Evolutionary conservation across 2,888 invertebrate genomes (phyloP).

Genomic region (Agrilus biguttatus): DNA sequence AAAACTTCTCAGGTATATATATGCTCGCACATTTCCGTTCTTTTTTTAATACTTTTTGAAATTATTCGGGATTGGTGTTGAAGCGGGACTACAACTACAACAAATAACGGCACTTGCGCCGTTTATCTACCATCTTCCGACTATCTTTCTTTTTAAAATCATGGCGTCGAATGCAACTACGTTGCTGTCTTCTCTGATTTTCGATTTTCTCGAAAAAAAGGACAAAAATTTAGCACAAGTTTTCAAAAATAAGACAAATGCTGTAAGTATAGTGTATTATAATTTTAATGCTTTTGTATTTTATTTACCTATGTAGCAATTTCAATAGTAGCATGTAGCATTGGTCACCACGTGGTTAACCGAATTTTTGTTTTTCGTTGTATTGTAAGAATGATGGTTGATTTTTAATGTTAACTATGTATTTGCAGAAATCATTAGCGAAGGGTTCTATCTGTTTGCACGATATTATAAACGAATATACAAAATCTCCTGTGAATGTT

Average conservation of each 20-base stretch:
- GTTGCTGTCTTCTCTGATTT: conserved; percentile 41
- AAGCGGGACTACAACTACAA: too few species aligned
- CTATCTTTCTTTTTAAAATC: conserved; percentile 7
- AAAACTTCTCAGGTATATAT: too few species aligned
- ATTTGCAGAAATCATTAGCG: conserved; percentile 43
- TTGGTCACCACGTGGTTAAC: background rate
- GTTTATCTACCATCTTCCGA: too few species aligned
- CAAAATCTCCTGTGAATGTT: conserved; percentile 36
- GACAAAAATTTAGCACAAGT: conserved; percentile 53
- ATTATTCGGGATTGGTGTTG: too few species aligned
- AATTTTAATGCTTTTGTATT: background rate
- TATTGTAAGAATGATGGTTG: background rate
- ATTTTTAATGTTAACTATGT: background rate
- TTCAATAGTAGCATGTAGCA: conserved; percentile 1
- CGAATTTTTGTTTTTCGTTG: background rate
- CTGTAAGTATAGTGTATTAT: conserved; percentile 42
- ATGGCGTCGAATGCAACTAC: conserved; percentile 32
- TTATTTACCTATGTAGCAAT: background rate
- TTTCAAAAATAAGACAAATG: conserved; percentile 57
- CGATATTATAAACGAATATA: conserved; percentile 44
- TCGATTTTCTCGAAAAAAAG: conserved; percentile 47
- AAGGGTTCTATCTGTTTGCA: conserved; percentile 51
- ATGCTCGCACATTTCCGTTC: too few species aligned
- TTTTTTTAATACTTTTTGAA: too few species aligned
- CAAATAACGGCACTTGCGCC: too few species aligned